phyloP scores from a whole-genome alignment of 1,140 invertebrate genomes.

The Leptonema lineaticorne region DNA sequence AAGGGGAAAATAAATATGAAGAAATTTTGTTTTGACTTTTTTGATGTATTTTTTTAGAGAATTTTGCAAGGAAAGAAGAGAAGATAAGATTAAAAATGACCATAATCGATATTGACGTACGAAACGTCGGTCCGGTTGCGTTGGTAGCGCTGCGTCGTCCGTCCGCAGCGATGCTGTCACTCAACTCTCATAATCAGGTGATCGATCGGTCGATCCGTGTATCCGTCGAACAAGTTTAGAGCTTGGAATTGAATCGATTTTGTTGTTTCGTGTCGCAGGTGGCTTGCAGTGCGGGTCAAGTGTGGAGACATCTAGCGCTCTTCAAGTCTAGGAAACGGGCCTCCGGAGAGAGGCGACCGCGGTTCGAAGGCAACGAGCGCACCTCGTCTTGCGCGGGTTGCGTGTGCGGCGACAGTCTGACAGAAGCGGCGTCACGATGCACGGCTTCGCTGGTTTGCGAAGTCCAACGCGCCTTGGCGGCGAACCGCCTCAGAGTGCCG shows the following conservation, averaged over 20 bases:
- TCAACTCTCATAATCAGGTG: slow-evolving; percentile 57
- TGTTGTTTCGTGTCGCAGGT: slow-evolving; percentile 49
- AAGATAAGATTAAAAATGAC: too few species aligned
- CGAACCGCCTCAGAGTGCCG: slow-evolving; percentile 41
- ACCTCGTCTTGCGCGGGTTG: slow-evolving; percentile 40
- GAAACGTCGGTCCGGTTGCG: too few species aligned
- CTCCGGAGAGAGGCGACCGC: slow-evolving; percentile 46
- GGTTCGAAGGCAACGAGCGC: slow-evolving; percentile 45
- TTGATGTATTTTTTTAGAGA: too few species aligned
- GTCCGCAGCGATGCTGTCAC: slow-evolving; percentile 34
- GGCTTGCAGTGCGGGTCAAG: slow-evolving; percentile 54
- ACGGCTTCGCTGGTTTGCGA: slow-evolving; percentile 51
- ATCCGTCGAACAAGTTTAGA: not conserved
- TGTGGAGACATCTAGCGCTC: slow-evolving; percentile 51
- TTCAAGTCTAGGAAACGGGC: slow-evolving; percentile 52
- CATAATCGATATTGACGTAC: too few species aligned
- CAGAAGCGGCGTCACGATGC: slow-evolving; percentile 50
- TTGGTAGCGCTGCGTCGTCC: not conserved
- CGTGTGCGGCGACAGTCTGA: slow-evolving; percentile 49
- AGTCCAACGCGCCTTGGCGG: slow-evolving; percentile 47
- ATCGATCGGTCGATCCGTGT: slow-evolving; percentile 4
- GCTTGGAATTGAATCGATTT: too few species aligned
- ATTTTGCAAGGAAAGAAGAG: too few species aligned
- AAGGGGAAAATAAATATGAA: too few species aligned
- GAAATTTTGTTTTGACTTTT: too few species aligned